Evolutionary conservation across 2,797 vertebrate species (phyloP), one percentile per base, ranked within the genome.

Genomic region (Podargus strigoides): DNA sequence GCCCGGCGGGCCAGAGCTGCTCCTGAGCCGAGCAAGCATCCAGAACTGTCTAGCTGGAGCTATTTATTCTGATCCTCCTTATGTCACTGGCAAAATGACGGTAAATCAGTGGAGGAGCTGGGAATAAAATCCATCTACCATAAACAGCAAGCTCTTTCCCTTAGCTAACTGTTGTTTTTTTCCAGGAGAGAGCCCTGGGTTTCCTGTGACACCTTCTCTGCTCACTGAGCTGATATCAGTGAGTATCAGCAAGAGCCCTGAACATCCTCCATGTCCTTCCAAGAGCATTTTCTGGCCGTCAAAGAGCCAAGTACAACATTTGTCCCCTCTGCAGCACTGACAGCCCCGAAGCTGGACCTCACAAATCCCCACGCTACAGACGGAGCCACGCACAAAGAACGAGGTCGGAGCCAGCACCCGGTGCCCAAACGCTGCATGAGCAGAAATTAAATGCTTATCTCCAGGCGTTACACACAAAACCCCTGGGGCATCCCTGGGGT

Each of bases 51-150:
- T 90, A 66, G 82, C 83, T 86, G 83, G 92, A 89, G 73, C 73
- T 89, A 68, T 95, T 93, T 93, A 79, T 91, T 84, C 77, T 6
- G 3, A 49, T 82, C 87, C 67, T 90, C 89, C 89, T 92, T 81
- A 93, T 84, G 88, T 67, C 34, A 47, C 73, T 87, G 77, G 85
- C 84, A 91, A 91, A 86, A 91, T 32, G 60, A 89, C 76, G 47
- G 83, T 81, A 84, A 81, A 85, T 86, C 59, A 87, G 78, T 17
- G 20, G 86, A 93, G 69, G 46, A 79, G 90, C 36, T 87, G 67
- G 66, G 67, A 91, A 87, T 90, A 60, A 90, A 90, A 91, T 47
- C 67, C 15, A 27, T 62, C 82, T 80, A 55, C 67, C 42, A 75
- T 30, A 46, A 87, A 50, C 13, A 80, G 52, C 53, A 64, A 84